A percentile compares a stretch with the other conserved stretches of the same genome.
These are phyloP conservation scores for Channa striata DNA, from an alignment of 2,797 vertebrate genomes.

Conservation along the genomic window DNA sequence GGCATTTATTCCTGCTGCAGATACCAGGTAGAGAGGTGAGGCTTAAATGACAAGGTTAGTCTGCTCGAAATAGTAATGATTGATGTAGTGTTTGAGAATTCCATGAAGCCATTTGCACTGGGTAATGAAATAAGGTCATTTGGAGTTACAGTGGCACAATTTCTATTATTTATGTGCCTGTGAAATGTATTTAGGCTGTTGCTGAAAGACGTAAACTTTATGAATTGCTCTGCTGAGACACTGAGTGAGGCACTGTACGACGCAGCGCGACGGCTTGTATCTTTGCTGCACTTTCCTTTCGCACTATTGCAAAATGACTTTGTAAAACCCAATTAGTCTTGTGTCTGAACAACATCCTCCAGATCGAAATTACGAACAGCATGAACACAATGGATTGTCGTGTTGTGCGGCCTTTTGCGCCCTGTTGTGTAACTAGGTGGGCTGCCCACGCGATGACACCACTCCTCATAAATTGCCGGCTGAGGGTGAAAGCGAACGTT, in stretches of 20 bases:
- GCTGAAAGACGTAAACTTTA: background rate
- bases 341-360: constrained; percentile 13
- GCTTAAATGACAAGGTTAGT: constrained; percentile 7
- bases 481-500: constrained; percentile 65
- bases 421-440: constrained; percentile 43
- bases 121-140: background rate
- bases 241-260: background rate
- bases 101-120: background rate
- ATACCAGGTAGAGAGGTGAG: background rate
- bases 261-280: background rate
- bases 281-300: constrained; percentile 2
- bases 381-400: constrained; percentile 42
- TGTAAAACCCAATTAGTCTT: constrained; percentile 8
- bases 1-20: constrained; percentile 6
- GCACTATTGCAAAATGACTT: constrained; percentile 21
- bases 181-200: background rate
- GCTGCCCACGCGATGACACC: constrained; percentile 39
- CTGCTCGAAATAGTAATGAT: background rate
- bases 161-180: background rate
- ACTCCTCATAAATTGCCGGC: constrained; percentile 72
- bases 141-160: background rate
- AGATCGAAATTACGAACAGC: constrained; percentile 35
- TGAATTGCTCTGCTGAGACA: background rate
- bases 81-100: background rate
- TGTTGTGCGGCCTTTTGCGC: constrained; percentile 50